Conservation (phyloP, 2,113 vertebrate genomes). For the Suncus etruscus region DNA sequence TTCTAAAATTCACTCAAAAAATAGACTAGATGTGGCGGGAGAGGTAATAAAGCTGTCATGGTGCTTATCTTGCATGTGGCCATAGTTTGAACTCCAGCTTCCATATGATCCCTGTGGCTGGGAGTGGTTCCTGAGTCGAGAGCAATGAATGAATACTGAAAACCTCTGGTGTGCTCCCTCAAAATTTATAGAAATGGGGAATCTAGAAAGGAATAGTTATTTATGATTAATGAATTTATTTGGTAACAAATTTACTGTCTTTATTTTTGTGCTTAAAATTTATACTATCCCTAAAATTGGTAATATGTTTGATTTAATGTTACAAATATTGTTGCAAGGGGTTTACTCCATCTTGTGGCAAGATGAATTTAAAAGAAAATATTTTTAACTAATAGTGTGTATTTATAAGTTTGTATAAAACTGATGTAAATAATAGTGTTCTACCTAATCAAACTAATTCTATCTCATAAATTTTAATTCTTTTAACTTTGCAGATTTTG, state of each 20-base stretch:
- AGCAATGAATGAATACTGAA: too few species aligned
- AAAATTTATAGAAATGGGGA: too few species aligned
- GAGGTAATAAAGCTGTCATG: too few species aligned
- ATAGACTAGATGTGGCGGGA: too few species aligned
- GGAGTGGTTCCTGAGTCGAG: too few species aligned
- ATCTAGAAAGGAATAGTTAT: background rate
- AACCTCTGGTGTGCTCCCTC: too few species aligned
- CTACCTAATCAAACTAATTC: conserved; percentile 79
- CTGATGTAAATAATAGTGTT: conserved; percentile 56
- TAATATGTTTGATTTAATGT: background rate
- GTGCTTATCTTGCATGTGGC: too few species aligned
- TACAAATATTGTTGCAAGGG: conserved; percentile 7
- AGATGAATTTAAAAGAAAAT: conserved; percentile 53
- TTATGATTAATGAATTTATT: background rate
- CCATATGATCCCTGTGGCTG: too few species aligned
- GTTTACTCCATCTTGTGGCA: conserved; percentile 80
- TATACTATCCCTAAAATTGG: background rate
- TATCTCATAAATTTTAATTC: conserved; percentile 75
- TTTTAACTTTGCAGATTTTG: conserved; percentile 68
- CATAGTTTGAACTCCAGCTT: too few species aligned
- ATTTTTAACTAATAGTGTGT: conserved; percentile 34
- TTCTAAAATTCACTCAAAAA: background rate
- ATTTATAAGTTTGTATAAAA: conserved; percentile 64
- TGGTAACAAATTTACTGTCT: conserved; percentile 6
- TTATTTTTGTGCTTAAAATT: conserved; percentile 28